phyloP scores from a whole-genome alignment of 2,113 vertebrate genomes.

The Rhagologus leucostigma region DNA sequence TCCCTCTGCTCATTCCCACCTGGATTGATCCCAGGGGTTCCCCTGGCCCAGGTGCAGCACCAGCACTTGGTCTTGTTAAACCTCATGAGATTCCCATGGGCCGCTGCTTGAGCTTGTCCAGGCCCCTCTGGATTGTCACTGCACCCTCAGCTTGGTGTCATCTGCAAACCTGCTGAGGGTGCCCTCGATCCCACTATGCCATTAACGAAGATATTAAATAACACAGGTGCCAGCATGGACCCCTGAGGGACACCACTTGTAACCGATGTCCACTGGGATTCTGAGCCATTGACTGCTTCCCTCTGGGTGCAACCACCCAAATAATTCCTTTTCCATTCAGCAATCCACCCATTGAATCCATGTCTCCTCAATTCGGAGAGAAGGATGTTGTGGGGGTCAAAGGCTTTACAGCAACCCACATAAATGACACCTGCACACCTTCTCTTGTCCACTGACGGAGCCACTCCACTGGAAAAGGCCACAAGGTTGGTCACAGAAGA shows the following conservation, averaged over 20 bases:
- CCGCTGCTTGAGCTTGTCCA: neutral
- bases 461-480: neutral
- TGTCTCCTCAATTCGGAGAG: neutral
- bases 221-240: neutral
- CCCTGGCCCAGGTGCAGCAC: neutral
- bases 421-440: neutral
- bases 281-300: neutral
- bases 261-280: neutral
- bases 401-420: neutral
- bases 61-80: neutral
- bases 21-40: neutral
- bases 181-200: neutral
- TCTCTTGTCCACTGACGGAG: neutral
- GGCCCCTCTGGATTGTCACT: neutral
- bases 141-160: neutral
- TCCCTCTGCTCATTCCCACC: neutral
- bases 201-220: neutral
- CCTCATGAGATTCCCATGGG: neutral
- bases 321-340: neutral
- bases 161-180: neutral
- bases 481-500: neutral
- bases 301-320: neutral
- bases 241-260: neutral
- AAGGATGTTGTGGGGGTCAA: neutral
- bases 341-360: neutral